A percentile compares a stretch with the other conserved stretches of the same genome.
Evolutionary conservation across 2,113 vertebrate species (phyloP).

Genomic region (Poecile atricapillus): DNA sequence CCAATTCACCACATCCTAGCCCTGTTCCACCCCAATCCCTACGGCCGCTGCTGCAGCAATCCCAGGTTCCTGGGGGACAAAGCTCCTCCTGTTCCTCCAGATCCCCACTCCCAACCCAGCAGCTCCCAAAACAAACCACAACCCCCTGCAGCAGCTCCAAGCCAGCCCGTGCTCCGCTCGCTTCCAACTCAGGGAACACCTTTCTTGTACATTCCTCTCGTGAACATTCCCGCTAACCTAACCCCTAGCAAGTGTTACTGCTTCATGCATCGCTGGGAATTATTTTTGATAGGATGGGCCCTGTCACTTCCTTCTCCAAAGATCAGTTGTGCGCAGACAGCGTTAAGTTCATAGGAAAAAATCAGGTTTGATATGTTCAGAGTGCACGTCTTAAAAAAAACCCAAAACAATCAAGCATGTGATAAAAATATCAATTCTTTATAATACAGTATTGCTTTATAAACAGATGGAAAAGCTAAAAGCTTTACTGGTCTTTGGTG

Average conservation of each 20-base stretch:
- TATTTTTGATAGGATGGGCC: constrained; percentile 49
- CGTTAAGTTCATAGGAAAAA: constrained; percentile 79
- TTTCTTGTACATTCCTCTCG: background rate
- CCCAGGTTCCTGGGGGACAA: background rate
- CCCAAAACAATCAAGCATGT: constrained; percentile 74
- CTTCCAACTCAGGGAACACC: background rate
- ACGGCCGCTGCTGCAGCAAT: background rate
- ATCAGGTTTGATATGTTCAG: constrained; percentile 76
- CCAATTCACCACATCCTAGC: background rate
- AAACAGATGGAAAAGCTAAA: constrained; percentile 83
- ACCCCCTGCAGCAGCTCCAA: background rate
- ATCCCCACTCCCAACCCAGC: background rate
- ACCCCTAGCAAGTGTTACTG: constrained; percentile 6
- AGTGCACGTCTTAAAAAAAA: constrained; percentile 75
- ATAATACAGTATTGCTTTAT: constrained; percentile 88
- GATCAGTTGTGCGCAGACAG: constrained; percentile 80
- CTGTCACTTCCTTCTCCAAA: constrained; percentile 44
- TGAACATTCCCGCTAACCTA: background rate
- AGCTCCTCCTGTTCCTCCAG: background rate
- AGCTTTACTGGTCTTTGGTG: constrained; percentile 85
- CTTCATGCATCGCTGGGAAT: background rate
- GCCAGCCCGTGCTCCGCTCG: background rate
- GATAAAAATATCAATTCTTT: constrained; percentile 80
- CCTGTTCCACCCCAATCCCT: background rate
- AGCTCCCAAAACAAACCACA: background rate